phyloP scores from a whole-genome alignment of 2,888 invertebrate genomes.

The Atherix ibis region DNA sequence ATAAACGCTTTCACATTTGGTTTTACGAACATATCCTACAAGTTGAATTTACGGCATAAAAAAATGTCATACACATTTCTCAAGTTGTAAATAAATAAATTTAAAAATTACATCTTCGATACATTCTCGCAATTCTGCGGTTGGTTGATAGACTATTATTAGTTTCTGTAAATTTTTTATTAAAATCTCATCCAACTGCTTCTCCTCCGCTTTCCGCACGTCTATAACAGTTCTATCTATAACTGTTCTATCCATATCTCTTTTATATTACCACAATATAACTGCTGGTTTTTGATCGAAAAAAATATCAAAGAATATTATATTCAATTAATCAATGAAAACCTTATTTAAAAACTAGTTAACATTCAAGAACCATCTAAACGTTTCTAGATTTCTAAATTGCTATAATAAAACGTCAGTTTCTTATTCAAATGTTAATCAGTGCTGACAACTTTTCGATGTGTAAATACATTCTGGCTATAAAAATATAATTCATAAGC shows the following conservation, averaged over 20 bases:
- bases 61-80: neutral
- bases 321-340: too few relatives aligned
- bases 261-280: too few relatives aligned
- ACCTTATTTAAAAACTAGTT: too few relatives aligned
- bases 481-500: too few relatives aligned
- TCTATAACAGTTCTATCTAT: slow-evolving; percentile 27
- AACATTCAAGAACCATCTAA: neutral
- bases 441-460: too few relatives aligned
- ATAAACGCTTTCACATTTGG: slow-evolving; percentile 28
- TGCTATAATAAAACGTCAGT: too few relatives aligned
- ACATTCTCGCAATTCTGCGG: slow-evolving; percentile 21
- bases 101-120: slow-evolving; percentile 6
- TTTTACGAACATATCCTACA: slow-evolving; percentile 30
- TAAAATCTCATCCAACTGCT: slow-evolving; percentile 23
- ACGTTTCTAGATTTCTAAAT: too few relatives aligned
- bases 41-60: slow-evolving; percentile 6
- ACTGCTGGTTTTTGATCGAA: too few relatives aligned
- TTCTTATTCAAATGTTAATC: too few relatives aligned
- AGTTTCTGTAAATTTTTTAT: slow-evolving; percentile 20
- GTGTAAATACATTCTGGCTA: too few relatives aligned
- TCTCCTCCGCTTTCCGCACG: slow-evolving; percentile 26
- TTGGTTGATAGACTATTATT: slow-evolving; percentile 18
- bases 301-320: too few relatives aligned
- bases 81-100: neutral
- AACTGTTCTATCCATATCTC: neutral